Conservation (phyloP, 2,888 invertebrate genomes). For the Sinohyriopsis cumingii region DNA sequence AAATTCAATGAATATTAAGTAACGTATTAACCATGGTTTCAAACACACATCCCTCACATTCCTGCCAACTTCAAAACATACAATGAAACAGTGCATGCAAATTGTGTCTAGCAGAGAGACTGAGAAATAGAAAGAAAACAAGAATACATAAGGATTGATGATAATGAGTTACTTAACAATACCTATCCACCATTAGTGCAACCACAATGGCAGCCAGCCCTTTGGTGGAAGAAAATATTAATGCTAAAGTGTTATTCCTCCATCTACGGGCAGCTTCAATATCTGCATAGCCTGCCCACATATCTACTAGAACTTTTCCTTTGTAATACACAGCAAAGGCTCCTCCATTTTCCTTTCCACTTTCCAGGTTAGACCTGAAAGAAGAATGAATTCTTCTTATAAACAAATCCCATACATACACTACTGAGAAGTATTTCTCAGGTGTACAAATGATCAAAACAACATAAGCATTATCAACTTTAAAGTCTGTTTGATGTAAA, state of each 20-base stretch:
- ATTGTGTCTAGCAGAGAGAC: too few relatives aligned
- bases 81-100: too few relatives aligned
- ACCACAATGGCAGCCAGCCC: slow-evolving; percentile 49
- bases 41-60: too few relatives aligned
- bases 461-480: too few relatives aligned
- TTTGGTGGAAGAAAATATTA: slow-evolving; percentile 48
- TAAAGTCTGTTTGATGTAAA: too few relatives aligned
- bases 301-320: slow-evolving; percentile 58
- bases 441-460: too few relatives aligned
- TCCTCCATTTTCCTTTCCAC: slow-evolving; percentile 49
- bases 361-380: slow-evolving; percentile 36
- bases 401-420: background rate
- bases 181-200: slow-evolving; percentile 68
- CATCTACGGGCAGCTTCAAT: slow-evolving; percentile 44
- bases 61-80: too few relatives aligned
- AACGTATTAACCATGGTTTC: too few relatives aligned
- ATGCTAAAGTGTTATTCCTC: slow-evolving; percentile 53
- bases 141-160: too few relatives aligned
- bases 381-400: background rate
- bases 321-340: slow-evolving; percentile 58
- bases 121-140: too few relatives aligned
- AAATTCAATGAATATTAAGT: too few relatives aligned
- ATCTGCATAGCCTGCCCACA: slow-evolving; percentile 66
- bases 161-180: background rate
- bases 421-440: too few relatives aligned